These are phyloP conservation scores for Protosalanx chinensis DNA, from an alignment of 2,797 vertebrate genomes.

Conservation along the genomic window DNA sequence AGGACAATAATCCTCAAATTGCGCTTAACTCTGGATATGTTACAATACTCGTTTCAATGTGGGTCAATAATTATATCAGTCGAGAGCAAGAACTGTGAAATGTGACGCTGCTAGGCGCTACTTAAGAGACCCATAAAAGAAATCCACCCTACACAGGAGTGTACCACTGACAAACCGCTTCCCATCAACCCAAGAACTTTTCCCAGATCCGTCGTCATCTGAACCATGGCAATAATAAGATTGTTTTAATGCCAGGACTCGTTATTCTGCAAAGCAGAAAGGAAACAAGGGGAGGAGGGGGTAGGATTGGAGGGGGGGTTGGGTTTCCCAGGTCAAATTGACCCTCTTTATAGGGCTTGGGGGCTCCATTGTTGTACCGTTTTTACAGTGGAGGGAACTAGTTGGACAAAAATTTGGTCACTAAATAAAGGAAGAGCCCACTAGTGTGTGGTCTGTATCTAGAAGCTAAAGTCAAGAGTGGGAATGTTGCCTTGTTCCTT, in stretches of 20 bases:
- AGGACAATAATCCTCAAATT: slow-evolving; percentile 37
- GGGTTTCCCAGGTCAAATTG: slow-evolving; percentile 50
- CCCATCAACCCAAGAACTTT: slow-evolving; percentile 35
- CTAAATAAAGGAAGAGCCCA: slow-evolving; percentile 58
- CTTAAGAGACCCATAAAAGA: too few species aligned
- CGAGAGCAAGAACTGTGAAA: slow-evolving; percentile 5
- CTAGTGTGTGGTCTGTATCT: slow-evolving; percentile 48
- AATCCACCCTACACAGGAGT: slow-evolving; percentile 40
- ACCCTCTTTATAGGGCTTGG: slow-evolving; percentile 60
- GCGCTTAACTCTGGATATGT: slow-evolving; percentile 24
- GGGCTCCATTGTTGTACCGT: slow-evolving; percentile 67
- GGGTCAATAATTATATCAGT: slow-evolving; percentile 33
- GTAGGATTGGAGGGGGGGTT: not conserved
- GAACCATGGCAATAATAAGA: slow-evolving; percentile 62
- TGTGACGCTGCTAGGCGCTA: too few species aligned
- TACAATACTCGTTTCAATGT: slow-evolving; percentile 47
- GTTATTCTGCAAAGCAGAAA: slow-evolving; percentile 67
- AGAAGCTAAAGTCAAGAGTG: slow-evolving; percentile 42
- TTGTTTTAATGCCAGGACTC: slow-evolving; percentile 62
- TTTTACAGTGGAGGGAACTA: slow-evolving; percentile 59
- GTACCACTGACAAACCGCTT: slow-evolving; percentile 43
- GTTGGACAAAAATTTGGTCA: slow-evolving; percentile 14
- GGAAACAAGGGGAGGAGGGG: slow-evolving; percentile 65
- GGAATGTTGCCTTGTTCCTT: slow-evolving; percentile 53
- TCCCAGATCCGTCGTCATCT: slow-evolving; percentile 59